These are phyloP conservation scores for Cheumatopsyche charites DNA, from an alignment of 1,140 invertebrate genomes.

Conservation along the genomic window DNA sequence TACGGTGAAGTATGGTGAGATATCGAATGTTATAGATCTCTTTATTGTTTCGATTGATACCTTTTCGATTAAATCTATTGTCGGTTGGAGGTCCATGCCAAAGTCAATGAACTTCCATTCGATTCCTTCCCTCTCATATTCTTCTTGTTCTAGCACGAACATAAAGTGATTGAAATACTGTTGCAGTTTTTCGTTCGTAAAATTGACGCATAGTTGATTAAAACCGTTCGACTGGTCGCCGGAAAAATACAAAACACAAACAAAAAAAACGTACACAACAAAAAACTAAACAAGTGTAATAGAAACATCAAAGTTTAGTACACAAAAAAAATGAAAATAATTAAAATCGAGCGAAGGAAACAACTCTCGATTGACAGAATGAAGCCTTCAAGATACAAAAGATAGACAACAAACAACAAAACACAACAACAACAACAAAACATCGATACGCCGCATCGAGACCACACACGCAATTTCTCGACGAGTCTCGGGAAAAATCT, in stretches of 20 bases:
- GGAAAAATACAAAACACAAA: constrained; percentile 52
- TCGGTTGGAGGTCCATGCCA: constrained; percentile 90
- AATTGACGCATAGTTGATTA: constrained; percentile 97
- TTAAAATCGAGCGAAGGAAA: constrained; percentile 2
- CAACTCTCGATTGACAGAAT: not conserved
- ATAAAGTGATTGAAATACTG: constrained; percentile 98
- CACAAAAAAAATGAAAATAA: constrained; percentile 12
- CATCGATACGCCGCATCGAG: constrained; percentile 33
- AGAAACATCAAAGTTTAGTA: constrained; percentile 31
- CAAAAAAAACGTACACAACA: constrained; percentile 32
- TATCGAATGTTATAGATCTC: not conserved
- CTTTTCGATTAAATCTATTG: constrained; percentile 94
- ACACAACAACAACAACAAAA: constrained; percentile 31
- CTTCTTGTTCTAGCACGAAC: constrained; percentile 96
- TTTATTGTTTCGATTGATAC: constrained; percentile 62
- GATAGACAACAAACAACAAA: constrained; percentile 38
- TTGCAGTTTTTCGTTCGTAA: constrained; percentile 95
- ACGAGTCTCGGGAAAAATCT: not conserved
- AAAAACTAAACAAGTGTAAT: constrained; percentile 28
- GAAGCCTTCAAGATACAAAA: constrained; percentile 12
- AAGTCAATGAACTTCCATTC: constrained; percentile 94
- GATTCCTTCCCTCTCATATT: constrained; percentile 91
- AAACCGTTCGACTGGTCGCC: constrained; percentile 84
- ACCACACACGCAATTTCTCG: constrained; percentile 28
- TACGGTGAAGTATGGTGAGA: not conserved